Conservation (phyloP, 2,888 invertebrate species). For the Cheilosia impressa region DNA sequence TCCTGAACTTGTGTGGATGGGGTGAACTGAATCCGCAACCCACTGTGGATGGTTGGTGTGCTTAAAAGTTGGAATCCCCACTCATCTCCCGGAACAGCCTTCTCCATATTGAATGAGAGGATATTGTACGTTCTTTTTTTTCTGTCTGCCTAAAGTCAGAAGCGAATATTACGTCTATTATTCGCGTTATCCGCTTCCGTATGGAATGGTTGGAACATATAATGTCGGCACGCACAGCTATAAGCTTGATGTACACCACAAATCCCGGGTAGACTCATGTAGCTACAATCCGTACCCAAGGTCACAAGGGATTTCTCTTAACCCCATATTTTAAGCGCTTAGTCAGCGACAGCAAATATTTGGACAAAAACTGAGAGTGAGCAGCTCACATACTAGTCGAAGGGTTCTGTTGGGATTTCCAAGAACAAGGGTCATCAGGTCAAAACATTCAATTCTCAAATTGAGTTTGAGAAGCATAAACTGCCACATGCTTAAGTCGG, state of each 20-base stretch:
- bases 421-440: conserved; percentile 4
- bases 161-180: conserved; percentile 37
- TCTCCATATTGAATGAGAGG: conserved; percentile 45
- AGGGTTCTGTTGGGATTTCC: conserved; percentile 31
- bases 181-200: conserved; percentile 18
- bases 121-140: conserved; percentile 7
- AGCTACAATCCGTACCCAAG: conserved; percentile 12
- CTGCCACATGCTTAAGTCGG: background rate
- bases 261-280: conserved; percentile 3
- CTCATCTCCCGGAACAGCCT: conserved; percentile 35
- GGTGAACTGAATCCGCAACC: conserved; percentile 5
- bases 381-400: background rate
- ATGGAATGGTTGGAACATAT: conserved; percentile 40
- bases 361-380: conserved; percentile 42
- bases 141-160: conserved; percentile 11
- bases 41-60: background rate
- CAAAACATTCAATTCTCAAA: conserved; percentile 29
- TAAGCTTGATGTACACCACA: conserved; percentile 49
- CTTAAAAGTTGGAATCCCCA: conserved; percentile 46
- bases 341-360: conserved; percentile 41
- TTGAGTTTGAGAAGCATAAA: conserved; percentile 23
- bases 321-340: conserved; percentile 5
- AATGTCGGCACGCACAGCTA: conserved; percentile 56
- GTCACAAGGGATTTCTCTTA: conserved; percentile 21
- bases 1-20: conserved; percentile 16